Base-by-base conservation (phyloP, 2,888 invertebrate genomes). In the Dasysyrphus tricinctus region DNA sequence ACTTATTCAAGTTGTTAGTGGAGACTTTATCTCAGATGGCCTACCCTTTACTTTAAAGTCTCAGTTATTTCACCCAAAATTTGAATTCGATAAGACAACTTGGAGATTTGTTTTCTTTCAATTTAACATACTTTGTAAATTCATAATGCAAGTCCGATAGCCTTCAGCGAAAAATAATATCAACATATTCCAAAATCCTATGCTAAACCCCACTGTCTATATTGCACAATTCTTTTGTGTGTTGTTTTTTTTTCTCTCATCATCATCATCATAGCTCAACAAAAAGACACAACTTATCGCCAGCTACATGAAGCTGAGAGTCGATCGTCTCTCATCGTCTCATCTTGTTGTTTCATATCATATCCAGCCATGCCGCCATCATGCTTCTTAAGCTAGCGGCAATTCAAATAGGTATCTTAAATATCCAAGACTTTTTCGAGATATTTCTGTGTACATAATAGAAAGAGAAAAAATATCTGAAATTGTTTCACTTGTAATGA, bases 401-500 rank as follows among this genome's bases (percentile, higher is more conserved):
- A 65, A 39, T 61, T 49, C 61, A 63, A 81, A 59, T 54, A 51
- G 24, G 51, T 54, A 79, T 74, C 70, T 83, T 8, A 57, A 74
- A 75, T 79, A 79, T 51, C 49, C 49, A 16, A 65, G 47, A 49
- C 37, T 39, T 69, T 24, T 7, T 57, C 37, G 11, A 57, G 37
- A 57, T 57, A 37, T 56, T 54, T 54, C 12, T 24, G 12, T 39
- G 37, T 57, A 2, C 2, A 29, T 19, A n/a, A 54, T 19, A 24
- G 11, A 24, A 16, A 16, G 11, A 49, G 49, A 51, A 54, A 57
- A 51, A 77, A 81, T 70, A 67, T 44, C 19, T 83, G 11, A 67
- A 83, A 74, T 83, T 56, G 83, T 74, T 70, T 79, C 79, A 79
- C 79, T 83, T 75, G 70, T 70, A 79, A 79, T 79, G 83, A 83